Base-by-base conservation (phyloP, 2,888 invertebrate genomes). In the Thelaira solivaga region DNA sequence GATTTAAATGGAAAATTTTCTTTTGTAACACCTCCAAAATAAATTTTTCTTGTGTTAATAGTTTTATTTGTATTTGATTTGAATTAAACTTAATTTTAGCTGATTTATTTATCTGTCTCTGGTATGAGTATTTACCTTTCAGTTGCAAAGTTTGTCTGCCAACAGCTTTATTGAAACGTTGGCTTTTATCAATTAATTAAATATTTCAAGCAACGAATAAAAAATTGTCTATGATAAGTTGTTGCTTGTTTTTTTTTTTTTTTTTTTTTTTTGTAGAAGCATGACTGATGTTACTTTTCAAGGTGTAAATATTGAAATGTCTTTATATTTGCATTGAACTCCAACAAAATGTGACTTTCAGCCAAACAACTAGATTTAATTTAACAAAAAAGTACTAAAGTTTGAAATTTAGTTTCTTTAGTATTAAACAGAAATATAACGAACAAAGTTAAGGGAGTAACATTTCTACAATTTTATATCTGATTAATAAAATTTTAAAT, bases 181-280 rank as follows among this genome's bases (percentile, higher is more conserved):
- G 51, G 68, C 62, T 78, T 78, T 64, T 73, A 73, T 73, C 73
- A 69, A 69, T 73, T 73, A 78, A 78, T 78, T 78, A 69, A 57
- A 73, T 59, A 57, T 34, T 57, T 57, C 49, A 53, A 6, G 47
- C 41, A 65, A 57, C 24, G 65, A 20, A 43, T 26, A 34, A 29
- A 20, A 34, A 43, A 5, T 59, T 10, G 20, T 31, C 39, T 20
- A 16, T 22, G 11, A 39, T 59, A 11, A 39, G 22, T n/a, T n/a
- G n/a, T n/a, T n/a, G n/a, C n/a, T n/a, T n/a, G 3, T 34, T 18
- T 59, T 11, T 49, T 11, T 41, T 6, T 8, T 36, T 29, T 36
- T 29, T 29, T 74, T 59, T 29, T 10, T 8, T 20, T 62, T 43
- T 45, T 36, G n/a, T 39, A 47, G 45, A n/a, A 13, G 20, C 31